A percentile compares a stretch with the other conserved stretches of the same genome.
Evolutionary conservation across 2,113 vertebrate species (phyloP).

Genomic region (Chrysemys picta): DNA sequence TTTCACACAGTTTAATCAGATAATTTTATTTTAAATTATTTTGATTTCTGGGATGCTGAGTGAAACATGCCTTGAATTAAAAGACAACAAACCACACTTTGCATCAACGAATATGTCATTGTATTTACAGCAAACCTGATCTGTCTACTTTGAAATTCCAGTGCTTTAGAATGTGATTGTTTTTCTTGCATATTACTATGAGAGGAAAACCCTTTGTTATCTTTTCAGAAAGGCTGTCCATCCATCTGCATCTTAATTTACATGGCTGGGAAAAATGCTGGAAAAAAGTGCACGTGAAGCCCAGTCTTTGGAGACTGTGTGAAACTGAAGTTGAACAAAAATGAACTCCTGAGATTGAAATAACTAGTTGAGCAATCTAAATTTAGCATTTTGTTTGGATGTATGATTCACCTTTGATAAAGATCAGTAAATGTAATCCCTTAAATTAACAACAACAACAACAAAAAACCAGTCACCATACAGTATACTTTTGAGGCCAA

Average conservation of each 20-base stretch:
- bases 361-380: neutral
- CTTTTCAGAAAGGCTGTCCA: neutral
- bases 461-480: neutral
- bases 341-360: neutral
- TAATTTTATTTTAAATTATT: slow-evolving; percentile 25
- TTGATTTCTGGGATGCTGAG: slow-evolving; percentile 14
- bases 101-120: neutral
- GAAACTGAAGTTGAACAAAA: neutral
- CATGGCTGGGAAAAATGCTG: neutral
- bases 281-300: neutral
- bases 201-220: neutral
- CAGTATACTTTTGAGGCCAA: neutral
- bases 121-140: slow-evolving; percentile 2
- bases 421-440: neutral
- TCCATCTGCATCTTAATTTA: slow-evolving; percentile 12
- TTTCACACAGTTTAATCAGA: slow-evolving; percentile 50
- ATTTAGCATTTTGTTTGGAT: neutral
- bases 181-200: neutral
- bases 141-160: slow-evolving; percentile 46
- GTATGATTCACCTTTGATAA: neutral
- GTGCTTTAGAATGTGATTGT: neutral
- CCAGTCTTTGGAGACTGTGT: neutral
- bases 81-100: neutral
- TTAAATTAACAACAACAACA: neutral
- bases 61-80: slow-evolving; percentile 22